Conservation (phyloP, 2,797 vertebrate genomes). For the Danio kyathit region DNA sequence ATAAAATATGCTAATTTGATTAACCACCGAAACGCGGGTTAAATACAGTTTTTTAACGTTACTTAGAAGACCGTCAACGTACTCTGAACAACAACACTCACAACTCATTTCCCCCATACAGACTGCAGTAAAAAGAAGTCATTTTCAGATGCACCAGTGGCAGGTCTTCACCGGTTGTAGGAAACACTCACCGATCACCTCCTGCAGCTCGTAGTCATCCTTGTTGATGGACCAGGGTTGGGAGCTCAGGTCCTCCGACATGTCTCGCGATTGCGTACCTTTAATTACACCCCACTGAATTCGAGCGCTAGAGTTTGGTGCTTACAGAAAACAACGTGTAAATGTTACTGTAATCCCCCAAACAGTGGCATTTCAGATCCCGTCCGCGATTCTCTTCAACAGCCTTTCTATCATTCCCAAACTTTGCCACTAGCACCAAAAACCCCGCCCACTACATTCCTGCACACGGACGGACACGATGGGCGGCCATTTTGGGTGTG, state of each 20-base stretch:
- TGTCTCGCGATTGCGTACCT: constrained; percentile 79
- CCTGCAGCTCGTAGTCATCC: constrained; percentile 98
- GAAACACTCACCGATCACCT: constrained; percentile 92
- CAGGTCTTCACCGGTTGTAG: too few relatives aligned
- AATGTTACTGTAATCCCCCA: constrained; percentile 75
- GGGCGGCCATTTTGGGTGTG: constrained; percentile 80
- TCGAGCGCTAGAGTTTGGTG: constrained; percentile 63
- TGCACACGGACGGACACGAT: constrained; percentile 65
- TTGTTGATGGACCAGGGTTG: constrained; percentile 98
- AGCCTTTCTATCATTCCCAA: constrained; percentile 86
- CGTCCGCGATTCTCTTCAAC: constrained; percentile 78
- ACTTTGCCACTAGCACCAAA: constrained; percentile 87
- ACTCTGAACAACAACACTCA: too few relatives aligned
- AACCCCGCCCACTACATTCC: constrained; percentile 84
- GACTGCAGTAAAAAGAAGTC: too few relatives aligned
- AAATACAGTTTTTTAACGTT: too few relatives aligned
- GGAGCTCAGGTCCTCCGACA: constrained; percentile 93
- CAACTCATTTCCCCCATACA: too few relatives aligned
- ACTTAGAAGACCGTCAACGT: too few relatives aligned
- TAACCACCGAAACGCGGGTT: too few relatives aligned
- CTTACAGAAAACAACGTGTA: constrained; percentile 65
- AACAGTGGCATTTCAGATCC: constrained; percentile 73
- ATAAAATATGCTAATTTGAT: too few relatives aligned
- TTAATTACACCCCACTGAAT: constrained; percentile 58
- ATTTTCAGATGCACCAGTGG: too few relatives aligned